These are phyloP conservation scores for Lordiphosa mommai DNA, from an alignment of 1,140 invertebrate genomes.

Conservation along the genomic window DNA sequence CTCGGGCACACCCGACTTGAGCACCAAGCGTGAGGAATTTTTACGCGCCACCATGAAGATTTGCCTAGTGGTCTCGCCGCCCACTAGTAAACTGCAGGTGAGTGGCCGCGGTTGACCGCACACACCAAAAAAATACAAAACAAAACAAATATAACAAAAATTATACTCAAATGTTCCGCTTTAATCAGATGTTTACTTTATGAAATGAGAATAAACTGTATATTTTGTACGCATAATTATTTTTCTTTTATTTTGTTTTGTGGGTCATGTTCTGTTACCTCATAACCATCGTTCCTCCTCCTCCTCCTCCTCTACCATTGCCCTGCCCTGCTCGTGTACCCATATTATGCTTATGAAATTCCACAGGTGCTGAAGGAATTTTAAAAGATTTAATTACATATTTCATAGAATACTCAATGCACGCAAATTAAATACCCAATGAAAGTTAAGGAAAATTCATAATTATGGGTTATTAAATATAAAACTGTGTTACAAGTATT, in stretches of 20 bases:
- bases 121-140: slow-evolving; percentile 10
- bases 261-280: background rate
- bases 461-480: no score
- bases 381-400: no score
- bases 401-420: no score
- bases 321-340: no score
- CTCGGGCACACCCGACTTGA: slow-evolving; percentile 60
- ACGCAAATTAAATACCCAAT: no score
- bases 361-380: no score
- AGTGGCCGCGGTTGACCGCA: slow-evolving; percentile 18
- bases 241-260: slow-evolving; percentile 34
- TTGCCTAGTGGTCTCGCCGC: slow-evolving; percentile 78
- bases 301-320: no score
- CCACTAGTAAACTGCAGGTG: slow-evolving; percentile 78
- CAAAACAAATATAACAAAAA: slow-evolving; percentile 20
- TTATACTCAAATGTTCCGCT: slow-evolving; percentile 27
- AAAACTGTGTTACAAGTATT: no score
- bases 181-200: slow-evolving; percentile 44
- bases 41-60: slow-evolving; percentile 79
- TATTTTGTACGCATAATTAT: slow-evolving; percentile 32
- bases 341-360: no score
- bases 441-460: no score
- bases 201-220: slow-evolving; percentile 48
- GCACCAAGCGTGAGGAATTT: slow-evolving; percentile 81
- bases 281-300: no score